A percentile compares a stretch with the other conserved stretches of the same genome.
Evolutionary conservation across 2,113 vertebrate species (phyloP).

Genomic region (Cnemophilus loriae): DNA sequence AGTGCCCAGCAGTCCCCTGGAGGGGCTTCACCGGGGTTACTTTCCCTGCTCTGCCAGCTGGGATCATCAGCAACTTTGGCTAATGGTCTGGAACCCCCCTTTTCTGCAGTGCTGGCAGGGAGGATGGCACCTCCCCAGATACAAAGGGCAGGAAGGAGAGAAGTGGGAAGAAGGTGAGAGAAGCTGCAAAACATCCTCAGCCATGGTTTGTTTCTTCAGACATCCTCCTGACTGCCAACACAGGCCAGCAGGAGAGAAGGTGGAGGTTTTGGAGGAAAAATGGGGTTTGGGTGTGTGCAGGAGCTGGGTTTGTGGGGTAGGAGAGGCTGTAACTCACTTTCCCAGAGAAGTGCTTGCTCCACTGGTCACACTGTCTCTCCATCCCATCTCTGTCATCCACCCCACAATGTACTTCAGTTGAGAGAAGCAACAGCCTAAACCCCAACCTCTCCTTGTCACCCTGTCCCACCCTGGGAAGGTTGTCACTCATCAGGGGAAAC

Average conservation of each 20-base stretch:
- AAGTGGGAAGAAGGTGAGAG: background rate
- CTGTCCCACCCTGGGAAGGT: background rate
- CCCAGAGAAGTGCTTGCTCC: background rate
- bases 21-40: background rate
- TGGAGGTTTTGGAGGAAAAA: background rate
- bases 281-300: background rate
- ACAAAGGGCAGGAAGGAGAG: background rate
- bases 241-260: background rate
- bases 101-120: background rate
- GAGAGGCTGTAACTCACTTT: background rate
- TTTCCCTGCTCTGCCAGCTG: background rate
- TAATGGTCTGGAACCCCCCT: background rate
- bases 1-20: background rate
- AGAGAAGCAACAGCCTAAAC: background rate
- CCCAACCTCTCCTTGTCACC: background rate
- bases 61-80: background rate
- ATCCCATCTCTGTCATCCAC: background rate
- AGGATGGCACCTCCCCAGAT: fast-evolving
- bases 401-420: background rate
- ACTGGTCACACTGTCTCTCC: background rate
- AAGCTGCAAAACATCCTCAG: background rate
- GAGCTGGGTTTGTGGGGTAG: background rate
- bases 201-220: background rate
- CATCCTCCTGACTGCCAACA: background rate
- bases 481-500: fast-evolving